phyloP scores from a whole-genome alignment of 2,113 vertebrate genomes.

The Varanus komodoensis region DNA sequence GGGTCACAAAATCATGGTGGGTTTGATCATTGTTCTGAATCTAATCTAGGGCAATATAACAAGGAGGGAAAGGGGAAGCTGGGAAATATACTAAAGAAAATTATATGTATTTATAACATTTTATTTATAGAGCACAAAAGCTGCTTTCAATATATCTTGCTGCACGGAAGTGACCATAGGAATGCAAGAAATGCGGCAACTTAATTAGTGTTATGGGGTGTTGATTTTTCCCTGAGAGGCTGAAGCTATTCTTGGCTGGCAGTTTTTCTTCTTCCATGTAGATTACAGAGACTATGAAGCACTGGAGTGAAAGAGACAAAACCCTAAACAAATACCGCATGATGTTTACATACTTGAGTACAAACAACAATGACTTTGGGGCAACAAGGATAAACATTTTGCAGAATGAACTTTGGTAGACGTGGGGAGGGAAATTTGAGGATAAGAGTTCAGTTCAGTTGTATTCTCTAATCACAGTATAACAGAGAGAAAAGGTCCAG shows the following conservation, averaged over 20 bases:
- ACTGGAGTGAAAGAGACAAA: background rate
- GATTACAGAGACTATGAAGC: background rate
- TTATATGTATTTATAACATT: background rate
- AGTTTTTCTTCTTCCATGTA: background rate
- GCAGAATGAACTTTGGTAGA: too few species aligned
- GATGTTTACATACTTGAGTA: background rate
- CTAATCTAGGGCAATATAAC: background rate
- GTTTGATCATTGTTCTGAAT: background rate
- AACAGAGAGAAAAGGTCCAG: too few species aligned
- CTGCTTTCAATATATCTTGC: background rate
- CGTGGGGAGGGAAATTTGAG: too few species aligned
- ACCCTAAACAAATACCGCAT: background rate
- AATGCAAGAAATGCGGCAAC: background rate
- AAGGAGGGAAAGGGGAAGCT: background rate
- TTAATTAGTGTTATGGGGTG: background rate
- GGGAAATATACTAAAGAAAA: background rate
- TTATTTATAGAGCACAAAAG: background rate
- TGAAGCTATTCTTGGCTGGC: background rate
- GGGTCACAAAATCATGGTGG: background rate
- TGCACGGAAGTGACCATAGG: background rate
- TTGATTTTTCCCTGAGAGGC: background rate
- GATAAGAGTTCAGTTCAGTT: too few species aligned
- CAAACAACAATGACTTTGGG: background rate
- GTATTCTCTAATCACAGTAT: too few species aligned
- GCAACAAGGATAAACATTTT: background rate